These are phyloP conservation scores for Paedocypris sp. DNA, from an alignment of 2,113 vertebrate genomes.

Conservation along the genomic window DNA sequence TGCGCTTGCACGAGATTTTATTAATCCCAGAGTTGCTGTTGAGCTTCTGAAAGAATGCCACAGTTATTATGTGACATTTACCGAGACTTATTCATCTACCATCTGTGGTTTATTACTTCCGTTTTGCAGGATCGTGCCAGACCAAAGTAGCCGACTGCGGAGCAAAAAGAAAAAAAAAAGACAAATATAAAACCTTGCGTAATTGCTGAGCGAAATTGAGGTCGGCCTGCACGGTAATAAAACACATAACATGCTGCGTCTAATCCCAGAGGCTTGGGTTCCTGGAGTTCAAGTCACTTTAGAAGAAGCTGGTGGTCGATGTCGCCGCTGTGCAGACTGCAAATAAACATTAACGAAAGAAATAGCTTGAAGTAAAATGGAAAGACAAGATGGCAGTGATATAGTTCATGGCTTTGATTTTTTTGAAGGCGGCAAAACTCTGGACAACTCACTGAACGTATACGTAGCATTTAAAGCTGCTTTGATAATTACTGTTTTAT, in stretches of 20 bases:
- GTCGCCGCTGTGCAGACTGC: no score
- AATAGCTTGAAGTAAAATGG: no score
- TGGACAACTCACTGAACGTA: no score
- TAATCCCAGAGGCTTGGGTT: neutral
- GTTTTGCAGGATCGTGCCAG: slow-evolving; percentile 1
- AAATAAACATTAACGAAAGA: no score
- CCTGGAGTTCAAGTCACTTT: slow-evolving; percentile 5
- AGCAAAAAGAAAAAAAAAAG: neutral
- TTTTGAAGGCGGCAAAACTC: no score
- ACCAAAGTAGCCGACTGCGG: neutral
- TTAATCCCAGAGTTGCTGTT: slow-evolving; percentile 8
- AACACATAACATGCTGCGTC: neutral
- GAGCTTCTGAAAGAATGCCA: slow-evolving; percentile 24
- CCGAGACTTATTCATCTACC: slow-evolving; percentile 34
- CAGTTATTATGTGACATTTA: slow-evolving; percentile 42
- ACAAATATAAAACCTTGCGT: neutral
- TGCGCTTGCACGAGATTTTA: neutral
- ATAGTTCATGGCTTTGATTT: no score
- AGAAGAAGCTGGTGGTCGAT: slow-evolving; percentile 17
- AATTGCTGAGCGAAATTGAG: neutral
- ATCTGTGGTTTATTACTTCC: slow-evolving; percentile 16
- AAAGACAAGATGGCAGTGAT: no score
- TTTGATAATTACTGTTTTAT: no score
- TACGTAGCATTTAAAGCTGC: no score
- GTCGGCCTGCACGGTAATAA: neutral